Evolutionary conservation across 1,140 invertebrate genomes (phyloP).

Genomic region (Pristionchus pacificus): DNA sequence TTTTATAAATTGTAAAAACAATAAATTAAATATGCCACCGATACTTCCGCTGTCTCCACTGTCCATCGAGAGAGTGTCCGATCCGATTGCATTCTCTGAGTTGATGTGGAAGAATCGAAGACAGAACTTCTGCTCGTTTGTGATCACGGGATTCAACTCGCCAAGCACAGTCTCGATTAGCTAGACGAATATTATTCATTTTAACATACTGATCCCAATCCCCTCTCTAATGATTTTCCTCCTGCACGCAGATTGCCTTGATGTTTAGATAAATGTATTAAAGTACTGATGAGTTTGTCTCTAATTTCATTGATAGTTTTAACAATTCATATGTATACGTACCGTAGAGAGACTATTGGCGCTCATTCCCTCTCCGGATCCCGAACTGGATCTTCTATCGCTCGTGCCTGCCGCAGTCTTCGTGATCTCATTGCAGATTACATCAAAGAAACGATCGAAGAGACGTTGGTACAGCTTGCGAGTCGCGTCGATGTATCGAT

Average conservation of each 20-base stretch:
- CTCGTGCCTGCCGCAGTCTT: slow-evolving; percentile 1
- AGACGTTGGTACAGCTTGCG: slow-evolving; percentile 24
- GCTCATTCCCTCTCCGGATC: no score
- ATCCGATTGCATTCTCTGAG: slow-evolving; percentile 54
- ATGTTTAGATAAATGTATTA: neutral
- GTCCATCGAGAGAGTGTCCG: slow-evolving; percentile 35
- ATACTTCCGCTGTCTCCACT: slow-evolving; percentile 37
- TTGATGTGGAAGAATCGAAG: slow-evolving; percentile 85
- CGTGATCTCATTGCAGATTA: slow-evolving; percentile 17
- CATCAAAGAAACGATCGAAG: slow-evolving; percentile 36
- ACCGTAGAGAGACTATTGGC: no score
- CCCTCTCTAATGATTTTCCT: neutral
- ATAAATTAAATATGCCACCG: no score
- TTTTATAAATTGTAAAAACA: no score
- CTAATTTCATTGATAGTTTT: neutral
- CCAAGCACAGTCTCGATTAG: slow-evolving; percentile 76
- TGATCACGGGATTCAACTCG: slow-evolving; percentile 82
- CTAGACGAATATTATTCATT: slow-evolving; percentile 51
- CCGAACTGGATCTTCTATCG: neutral
- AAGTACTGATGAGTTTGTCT: neutral
- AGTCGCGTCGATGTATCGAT: slow-evolving; percentile 31
- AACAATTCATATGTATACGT: no score
- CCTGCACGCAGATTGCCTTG: neutral
- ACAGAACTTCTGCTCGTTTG: slow-evolving; percentile 92
- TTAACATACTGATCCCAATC: neutral